Percentiles rank a stretch among this genome's conserved stretches.
Conservation (phyloP, 2,797 vertebrate genomes). For the Gobio occitaniae region DNA sequence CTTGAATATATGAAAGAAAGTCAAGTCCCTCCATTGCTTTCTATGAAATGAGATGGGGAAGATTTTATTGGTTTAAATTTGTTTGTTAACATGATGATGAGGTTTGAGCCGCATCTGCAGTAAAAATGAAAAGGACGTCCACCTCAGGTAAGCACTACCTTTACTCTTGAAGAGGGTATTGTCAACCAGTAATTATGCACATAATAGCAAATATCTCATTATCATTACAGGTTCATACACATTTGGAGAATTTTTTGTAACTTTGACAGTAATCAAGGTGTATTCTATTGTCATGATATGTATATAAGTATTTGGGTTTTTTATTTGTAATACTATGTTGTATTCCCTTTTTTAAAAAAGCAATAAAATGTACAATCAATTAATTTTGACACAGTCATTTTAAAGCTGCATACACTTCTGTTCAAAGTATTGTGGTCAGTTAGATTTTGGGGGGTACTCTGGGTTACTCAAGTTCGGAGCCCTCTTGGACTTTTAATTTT, state of each 20-base stretch:
- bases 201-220: slow-evolving; percentile 54
- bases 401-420: not conserved
- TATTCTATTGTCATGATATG: slow-evolving; percentile 94
- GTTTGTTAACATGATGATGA: slow-evolving; percentile 30
- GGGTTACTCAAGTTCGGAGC: too few relatives aligned
- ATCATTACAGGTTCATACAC: slow-evolving; percentile 61
- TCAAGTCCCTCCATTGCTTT: slow-evolving; percentile 58
- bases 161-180: slow-evolving; percentile 47
- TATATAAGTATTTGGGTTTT: slow-evolving; percentile 81
- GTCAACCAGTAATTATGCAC: slow-evolving; percentile 53
- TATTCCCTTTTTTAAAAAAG: slow-evolving; percentile 70
- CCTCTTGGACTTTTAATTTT: not conserved
- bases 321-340: slow-evolving; percentile 71
- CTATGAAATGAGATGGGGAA: slow-evolving; percentile 47
- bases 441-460: too few relatives aligned
- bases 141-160: slow-evolving; percentile 61
- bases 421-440: not conserved
- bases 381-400: not conserved
- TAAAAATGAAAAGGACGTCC: slow-evolving; percentile 29
- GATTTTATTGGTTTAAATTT: slow-evolving; percentile 19
- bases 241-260: slow-evolving; percentile 56
- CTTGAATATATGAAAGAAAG: slow-evolving; percentile 68
- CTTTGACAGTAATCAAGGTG: slow-evolving; percentile 85
- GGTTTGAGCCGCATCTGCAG: slow-evolving; percentile 24
- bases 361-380: slow-evolving; percentile 66